Evolutionary conservation across 2,888 invertebrate species (phyloP).

Genomic region (Priocnemis perturbator): DNA sequence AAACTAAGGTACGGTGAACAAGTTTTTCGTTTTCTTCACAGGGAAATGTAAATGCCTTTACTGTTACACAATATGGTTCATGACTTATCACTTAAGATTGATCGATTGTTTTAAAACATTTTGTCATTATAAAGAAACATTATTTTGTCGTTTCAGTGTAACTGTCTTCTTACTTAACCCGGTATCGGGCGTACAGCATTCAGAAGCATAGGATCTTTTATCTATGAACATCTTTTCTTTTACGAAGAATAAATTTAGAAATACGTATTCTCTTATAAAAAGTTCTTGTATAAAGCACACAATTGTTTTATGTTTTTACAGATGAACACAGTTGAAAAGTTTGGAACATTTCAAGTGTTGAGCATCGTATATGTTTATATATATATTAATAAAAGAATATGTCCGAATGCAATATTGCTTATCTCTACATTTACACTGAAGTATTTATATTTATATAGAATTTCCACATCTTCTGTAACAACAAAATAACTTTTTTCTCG

Average conservation of each 20-base stretch:
- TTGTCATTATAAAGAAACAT: too few species aligned
- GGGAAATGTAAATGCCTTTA: too few species aligned
- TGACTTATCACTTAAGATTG: too few species aligned
- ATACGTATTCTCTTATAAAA: constrained; percentile 26
- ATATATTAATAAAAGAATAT: constrained; percentile 28
- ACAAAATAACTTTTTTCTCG: constrained; percentile 46
- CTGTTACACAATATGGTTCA: too few species aligned
- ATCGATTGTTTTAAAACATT: too few species aligned
- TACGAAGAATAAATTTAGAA: constrained; percentile 35
- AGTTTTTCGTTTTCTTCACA: not conserved
- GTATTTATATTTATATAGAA: constrained; percentile 52
- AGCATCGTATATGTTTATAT: constrained; percentile 34
- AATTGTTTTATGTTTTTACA: constrained; percentile 24
- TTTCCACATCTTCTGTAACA: constrained; percentile 52
- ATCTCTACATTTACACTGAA: constrained; percentile 22
- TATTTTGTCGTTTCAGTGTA: too few species aligned
- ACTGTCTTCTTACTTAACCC: too few species aligned
- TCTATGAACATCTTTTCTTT: constrained; percentile 36
- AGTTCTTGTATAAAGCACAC: constrained; percentile 25
- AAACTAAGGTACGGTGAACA: not conserved
- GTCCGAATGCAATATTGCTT: constrained; percentile 36
- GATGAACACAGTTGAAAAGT: constrained; percentile 54
- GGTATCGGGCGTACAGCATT: constrained; percentile 5
- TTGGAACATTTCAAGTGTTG: constrained; percentile 60
- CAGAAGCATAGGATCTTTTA: constrained; percentile 38